A percentile compares a stretch with the other conserved stretches of the same genome.
phyloP scores from a whole-genome alignment of 2,797 vertebrate genomes.

The Microctenopoma stevenorrisi region DNA sequence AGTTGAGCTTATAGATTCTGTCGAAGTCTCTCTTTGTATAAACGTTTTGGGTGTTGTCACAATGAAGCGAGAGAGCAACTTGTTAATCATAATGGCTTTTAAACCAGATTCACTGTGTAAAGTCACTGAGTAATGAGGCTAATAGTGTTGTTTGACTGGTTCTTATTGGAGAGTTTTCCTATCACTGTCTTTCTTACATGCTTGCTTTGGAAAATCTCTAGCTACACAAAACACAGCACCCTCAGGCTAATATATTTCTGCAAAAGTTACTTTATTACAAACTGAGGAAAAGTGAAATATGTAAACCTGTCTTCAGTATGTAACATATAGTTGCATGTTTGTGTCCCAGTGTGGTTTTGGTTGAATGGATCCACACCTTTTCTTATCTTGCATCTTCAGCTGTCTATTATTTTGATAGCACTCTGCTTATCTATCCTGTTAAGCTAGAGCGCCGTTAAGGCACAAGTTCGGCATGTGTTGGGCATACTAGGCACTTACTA shows the following conservation, averaged over 20 bases:
- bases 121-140: conserved; percentile 17
- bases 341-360: conserved; percentile 35
- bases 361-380: conserved; percentile 8
- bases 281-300: conserved; percentile 35
- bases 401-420: conserved; percentile 17
- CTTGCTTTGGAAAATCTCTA: conserved; percentile 60
- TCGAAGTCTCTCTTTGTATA: background rate
- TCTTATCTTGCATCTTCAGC: conserved; percentile 5
- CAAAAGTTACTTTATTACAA: conserved; percentile 50
- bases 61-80: background rate
- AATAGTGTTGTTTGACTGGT: conserved; percentile 64
- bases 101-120: background rate
- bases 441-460: conserved; percentile 7
- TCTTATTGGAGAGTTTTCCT: conserved; percentile 29
- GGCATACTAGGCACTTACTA: conserved; percentile 47
- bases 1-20: conserved; percentile 5
- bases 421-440: conserved; percentile 4
- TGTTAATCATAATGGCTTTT: conserved; percentile 39
- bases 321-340: conserved; percentile 51
- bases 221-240: conserved; percentile 68
- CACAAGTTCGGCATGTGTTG: conserved; percentile 36
- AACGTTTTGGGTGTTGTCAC: background rate
- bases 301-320: conserved; percentile 56
- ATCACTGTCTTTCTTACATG: conserved; percentile 19
- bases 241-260: conserved; percentile 76